Base-by-base conservation (phyloP, 2,113 vertebrate genomes). In the Sinosuthora webbiana region DNA sequence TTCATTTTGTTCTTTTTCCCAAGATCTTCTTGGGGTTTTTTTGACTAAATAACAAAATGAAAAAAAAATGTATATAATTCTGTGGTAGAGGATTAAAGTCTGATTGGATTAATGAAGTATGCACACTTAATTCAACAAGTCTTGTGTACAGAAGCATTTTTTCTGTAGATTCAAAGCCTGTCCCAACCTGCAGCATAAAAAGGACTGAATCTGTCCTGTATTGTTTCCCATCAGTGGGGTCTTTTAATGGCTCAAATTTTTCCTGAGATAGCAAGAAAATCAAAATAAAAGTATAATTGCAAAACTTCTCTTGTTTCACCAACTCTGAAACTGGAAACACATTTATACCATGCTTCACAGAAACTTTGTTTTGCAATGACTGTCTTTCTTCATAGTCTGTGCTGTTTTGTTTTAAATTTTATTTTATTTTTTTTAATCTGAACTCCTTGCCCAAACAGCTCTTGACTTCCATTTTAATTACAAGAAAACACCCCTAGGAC, bases 381-480 rank as follows among this genome's bases (percentile, higher is more conserved):
- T 78, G 19, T 87, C 49, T 55, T 87, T 92, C 25, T 87, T 96
- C 42, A 87, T 37, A 84, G 33, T 60, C 30, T 49, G 16, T 64
- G 25, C 22, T 79, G 25, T 6, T 60, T 60, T 67, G 37, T 52
- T 82, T 77, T 52, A 15, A 60, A 9, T 47, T 41, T 42, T 42
- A 42, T 41, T 17, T 41, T 3, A 8, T n/a, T n/a, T 59, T 17
- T 53, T 50, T 10, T 35, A 63, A 62, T 83, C 31, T 67, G 22
- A 86, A 57, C 23, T 23, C 94, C 27, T 80, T 87, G 70, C 13
- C 69, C 50, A 80, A 95, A 86, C 18, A 82, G 45, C 39, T 65
- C 60, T 70, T 30, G 33, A 87, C 42, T 91, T 13, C 35, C 49
- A 60, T 24, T 92, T 97, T 95, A 95, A 94, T 89, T 84, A 91